A percentile compares a stretch with the other conserved stretches of the same genome.
These are phyloP conservation scores for Listrodromus nycthemerus DNA, from an alignment of 2,888 invertebrate species.

Conservation along the genomic window DNA sequence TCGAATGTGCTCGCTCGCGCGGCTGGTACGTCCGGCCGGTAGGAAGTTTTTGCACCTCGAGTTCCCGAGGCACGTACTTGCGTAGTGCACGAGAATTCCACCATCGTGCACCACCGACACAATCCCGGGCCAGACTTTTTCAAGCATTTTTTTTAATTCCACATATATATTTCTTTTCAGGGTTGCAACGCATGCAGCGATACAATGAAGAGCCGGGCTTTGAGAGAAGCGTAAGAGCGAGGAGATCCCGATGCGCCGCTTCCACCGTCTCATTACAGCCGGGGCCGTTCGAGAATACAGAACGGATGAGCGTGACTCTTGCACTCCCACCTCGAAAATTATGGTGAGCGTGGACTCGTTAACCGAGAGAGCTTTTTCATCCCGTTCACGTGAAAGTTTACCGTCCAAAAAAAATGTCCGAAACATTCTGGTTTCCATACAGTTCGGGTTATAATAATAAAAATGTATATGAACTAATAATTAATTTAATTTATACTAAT, in stretches of 20 bases:
- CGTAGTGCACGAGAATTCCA: constrained; percentile 35
- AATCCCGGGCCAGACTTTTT: neutral
- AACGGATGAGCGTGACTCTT: constrained; percentile 49
- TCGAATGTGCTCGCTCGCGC: constrained; percentile 44
- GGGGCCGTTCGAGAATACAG: constrained; percentile 14
- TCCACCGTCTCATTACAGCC: constrained; percentile 12
- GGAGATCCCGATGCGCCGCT: neutral
- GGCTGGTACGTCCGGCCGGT: constrained; percentile 58
- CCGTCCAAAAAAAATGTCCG: neutral
- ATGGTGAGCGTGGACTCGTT: constrained; percentile 42
- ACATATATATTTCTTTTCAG: constrained; percentile 15
- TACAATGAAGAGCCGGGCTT: constrained; percentile 1
- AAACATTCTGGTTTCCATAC: neutral
- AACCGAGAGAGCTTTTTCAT: constrained; percentile 17
- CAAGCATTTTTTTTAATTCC: neutral
- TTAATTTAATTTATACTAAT: no score
- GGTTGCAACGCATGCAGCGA: constrained; percentile 9
- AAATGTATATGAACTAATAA: neutral
- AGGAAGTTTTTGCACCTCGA: constrained; percentile 60
- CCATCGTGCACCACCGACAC: constrained; percentile 14
- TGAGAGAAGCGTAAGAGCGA: neutral
- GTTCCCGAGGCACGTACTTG: constrained; percentile 33
- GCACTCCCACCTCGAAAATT: constrained; percentile 60
- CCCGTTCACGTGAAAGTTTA: constrained; percentile 2
- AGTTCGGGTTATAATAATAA: neutral